Percentiles rank a stretch among this genome's conserved stretches.
Conservation (phyloP, 1,140 invertebrate genomes). For the Berghia stephanieae region DNA sequence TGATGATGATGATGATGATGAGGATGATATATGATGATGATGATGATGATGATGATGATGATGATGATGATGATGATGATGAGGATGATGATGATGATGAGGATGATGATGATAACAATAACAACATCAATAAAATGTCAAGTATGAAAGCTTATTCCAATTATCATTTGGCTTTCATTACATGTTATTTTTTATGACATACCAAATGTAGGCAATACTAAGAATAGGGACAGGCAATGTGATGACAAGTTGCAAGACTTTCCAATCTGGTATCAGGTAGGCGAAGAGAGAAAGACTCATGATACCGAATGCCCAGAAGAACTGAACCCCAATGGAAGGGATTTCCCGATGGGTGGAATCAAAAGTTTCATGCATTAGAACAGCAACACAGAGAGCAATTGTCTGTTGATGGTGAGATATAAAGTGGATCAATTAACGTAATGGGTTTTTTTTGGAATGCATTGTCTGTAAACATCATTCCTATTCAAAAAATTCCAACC, state of each 20-base stretch:
- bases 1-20: too few relatives aligned
- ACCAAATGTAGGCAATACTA: constrained; percentile 67
- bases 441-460: too few relatives aligned
- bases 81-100: too few relatives aligned
- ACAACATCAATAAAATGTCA: neutral
- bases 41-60: too few relatives aligned
- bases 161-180: neutral
- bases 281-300: constrained; percentile 63
- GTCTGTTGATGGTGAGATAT: constrained; percentile 56
- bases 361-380: constrained; percentile 69
- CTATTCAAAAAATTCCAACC: too few relatives aligned
- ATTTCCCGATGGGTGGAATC: constrained; percentile 68
- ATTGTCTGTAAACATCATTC: too few relatives aligned
- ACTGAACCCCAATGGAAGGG: constrained; percentile 65
- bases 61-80: too few relatives aligned
- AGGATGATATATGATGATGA: too few relatives aligned
- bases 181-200: constrained; percentile 43
- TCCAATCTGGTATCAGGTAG: constrained; percentile 68
- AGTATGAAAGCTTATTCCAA: neutral
- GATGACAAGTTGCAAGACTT: constrained; percentile 66
- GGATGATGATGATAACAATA: too few relatives aligned
- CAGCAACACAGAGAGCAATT: constrained; percentile 54
- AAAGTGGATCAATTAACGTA: too few relatives aligned
- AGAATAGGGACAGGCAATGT: constrained; percentile 65
- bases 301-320: constrained; percentile 66